A percentile compares a stretch with the other conserved stretches of the same genome.
Evolutionary conservation across 2,113 vertebrate genomes (phyloP).

Genomic region (Megaceryle torquata): DNA sequence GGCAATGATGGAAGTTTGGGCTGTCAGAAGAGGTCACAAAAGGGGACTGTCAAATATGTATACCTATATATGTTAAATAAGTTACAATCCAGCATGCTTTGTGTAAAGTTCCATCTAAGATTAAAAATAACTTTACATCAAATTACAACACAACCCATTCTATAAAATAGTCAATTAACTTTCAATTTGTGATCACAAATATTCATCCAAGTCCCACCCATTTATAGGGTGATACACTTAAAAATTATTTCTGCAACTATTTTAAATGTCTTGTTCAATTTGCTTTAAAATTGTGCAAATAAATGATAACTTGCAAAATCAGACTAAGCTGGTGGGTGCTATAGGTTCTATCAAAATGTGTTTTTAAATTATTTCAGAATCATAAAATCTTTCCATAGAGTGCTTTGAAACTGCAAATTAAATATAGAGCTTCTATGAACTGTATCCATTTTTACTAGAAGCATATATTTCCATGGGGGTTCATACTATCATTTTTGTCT

Average conservation of each 20-base stretch:
- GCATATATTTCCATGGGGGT: constrained; percentile 76
- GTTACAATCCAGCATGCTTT: neutral
- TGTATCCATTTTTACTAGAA: constrained; percentile 78
- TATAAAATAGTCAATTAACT: neutral
- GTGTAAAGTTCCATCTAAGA: neutral
- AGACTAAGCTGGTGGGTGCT: constrained; percentile 35
- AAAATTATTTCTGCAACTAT: neutral
- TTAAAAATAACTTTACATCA: neutral
- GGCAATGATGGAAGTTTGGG: neutral
- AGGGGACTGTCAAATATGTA: neutral
- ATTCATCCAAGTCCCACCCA: neutral
- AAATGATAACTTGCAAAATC: constrained; percentile 29
- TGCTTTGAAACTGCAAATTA: constrained; percentile 79
- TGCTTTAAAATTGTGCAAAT: constrained; percentile 7
- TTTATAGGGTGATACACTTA: neutral
- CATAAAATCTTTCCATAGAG: constrained; percentile 75
- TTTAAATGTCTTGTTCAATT: neutral
- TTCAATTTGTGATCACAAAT: neutral
- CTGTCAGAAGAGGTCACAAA: neutral
- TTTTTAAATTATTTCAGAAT: constrained; percentile 78
- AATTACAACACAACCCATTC: neutral
- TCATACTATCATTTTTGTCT: constrained; percentile 71
- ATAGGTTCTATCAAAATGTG: constrained; percentile 55
- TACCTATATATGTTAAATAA: neutral
- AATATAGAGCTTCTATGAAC: constrained; percentile 77